Evolutionary conservation across 2,888 invertebrate genomes (phyloP).

Genomic region (Megalurothrips usitatus): DNA sequence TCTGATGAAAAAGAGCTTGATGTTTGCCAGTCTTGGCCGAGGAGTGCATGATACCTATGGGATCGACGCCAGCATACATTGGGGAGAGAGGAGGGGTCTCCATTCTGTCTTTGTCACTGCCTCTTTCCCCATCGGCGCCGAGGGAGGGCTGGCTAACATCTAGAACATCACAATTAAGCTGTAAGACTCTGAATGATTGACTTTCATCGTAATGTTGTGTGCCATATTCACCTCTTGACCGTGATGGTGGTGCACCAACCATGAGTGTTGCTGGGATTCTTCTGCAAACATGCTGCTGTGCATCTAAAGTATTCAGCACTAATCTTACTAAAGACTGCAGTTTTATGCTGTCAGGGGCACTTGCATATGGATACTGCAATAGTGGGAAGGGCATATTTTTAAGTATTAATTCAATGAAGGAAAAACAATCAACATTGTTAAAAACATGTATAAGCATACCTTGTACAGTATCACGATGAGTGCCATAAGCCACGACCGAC

Average conservation of each 20-base stretch:
- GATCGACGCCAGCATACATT: slow-evolving; percentile 57
- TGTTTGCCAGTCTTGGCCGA: slow-evolving; percentile 32
- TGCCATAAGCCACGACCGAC: slow-evolving; percentile 90
- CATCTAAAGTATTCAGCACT: slow-evolving; percentile 85
- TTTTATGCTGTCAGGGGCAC: slow-evolving; percentile 48
- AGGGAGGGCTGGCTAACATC: slow-evolving; percentile 74
- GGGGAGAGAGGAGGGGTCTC: slow-evolving; percentile 59
- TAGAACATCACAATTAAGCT: slow-evolving; percentile 41
- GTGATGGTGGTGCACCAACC: slow-evolving; percentile 63
- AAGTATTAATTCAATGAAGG: slow-evolving; percentile 61
- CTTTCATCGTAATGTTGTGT: neutral
- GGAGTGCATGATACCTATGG: slow-evolving; percentile 38
- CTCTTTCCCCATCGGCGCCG: slow-evolving; percentile 60
- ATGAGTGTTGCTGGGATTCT: slow-evolving; percentile 75
- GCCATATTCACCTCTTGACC: slow-evolving; percentile 58
- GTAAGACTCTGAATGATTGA: neutral
- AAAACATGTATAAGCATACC: slow-evolving; percentile 51
- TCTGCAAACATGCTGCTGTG: slow-evolving; percentile 86
- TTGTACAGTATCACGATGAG: slow-evolving; percentile 92
- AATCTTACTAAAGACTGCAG: slow-evolving; percentile 79
- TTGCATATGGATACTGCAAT: slow-evolving; percentile 47
- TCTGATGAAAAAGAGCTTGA: slow-evolving; percentile 38
- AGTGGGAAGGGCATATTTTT: no score
- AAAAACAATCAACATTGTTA: slow-evolving; percentile 32
- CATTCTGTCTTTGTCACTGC: slow-evolving; percentile 44